Percentiles rank a stretch among this genome's conserved stretches.
Conservation (phyloP, 2,888 invertebrate species). For the Pristionchus arcanus region DNA sequence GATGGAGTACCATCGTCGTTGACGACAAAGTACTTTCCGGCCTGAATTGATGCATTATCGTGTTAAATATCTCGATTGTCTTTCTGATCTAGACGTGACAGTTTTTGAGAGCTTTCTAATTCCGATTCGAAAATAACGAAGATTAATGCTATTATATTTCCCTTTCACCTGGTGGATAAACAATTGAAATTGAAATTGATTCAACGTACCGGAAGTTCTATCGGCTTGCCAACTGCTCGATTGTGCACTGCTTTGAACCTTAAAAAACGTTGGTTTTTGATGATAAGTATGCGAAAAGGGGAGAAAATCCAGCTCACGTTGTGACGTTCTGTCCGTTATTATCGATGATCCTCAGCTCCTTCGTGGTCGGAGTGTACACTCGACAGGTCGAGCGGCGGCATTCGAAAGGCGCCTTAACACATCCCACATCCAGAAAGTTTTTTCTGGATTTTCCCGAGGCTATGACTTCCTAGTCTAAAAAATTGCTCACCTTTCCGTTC, state of each 20-base stretch:
- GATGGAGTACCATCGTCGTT: background rate
- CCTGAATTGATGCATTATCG: too few species aligned
- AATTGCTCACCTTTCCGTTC: too few species aligned
- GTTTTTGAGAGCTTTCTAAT: too few species aligned
- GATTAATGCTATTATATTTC: too few species aligned
- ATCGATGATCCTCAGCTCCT: background rate
- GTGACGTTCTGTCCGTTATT: background rate
- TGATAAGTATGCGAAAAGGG: background rate
- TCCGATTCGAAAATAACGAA: too few species aligned
- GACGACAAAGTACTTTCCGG: background rate
- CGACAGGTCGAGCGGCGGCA: background rate
- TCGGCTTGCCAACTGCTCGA: background rate
- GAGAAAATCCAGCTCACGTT: background rate
- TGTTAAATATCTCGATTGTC: too few species aligned
- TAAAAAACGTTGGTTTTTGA: background rate
- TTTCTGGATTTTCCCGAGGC: too few species aligned
- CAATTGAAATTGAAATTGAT: too few species aligned
- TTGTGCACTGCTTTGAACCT: background rate
- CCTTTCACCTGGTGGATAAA: too few species aligned
- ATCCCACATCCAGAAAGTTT: too few species aligned
- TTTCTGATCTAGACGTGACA: too few species aligned
- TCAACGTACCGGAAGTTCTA: background rate
- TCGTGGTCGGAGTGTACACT: background rate
- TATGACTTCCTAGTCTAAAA: too few species aligned
- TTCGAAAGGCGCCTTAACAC: background rate